These are phyloP conservation scores for Philantomba maxwellii DNA, from an alignment of 2,113 vertebrate species.

Conservation along the genomic window DNA sequence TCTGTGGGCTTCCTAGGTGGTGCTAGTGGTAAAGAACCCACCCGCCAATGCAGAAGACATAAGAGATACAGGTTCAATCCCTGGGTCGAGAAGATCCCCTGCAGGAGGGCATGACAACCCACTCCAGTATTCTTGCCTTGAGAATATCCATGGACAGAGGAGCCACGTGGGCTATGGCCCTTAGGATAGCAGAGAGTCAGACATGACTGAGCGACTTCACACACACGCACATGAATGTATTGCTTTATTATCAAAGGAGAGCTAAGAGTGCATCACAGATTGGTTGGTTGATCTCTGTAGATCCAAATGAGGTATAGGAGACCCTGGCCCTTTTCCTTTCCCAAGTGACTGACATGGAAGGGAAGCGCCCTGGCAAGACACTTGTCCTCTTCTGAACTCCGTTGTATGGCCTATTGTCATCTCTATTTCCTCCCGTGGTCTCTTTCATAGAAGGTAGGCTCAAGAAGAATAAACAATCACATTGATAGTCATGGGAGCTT, in stretches of 20 bases:
- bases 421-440: not conserved
- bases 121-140: not conserved
- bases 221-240: not conserved
- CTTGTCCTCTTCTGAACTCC: not conserved
- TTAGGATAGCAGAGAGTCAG: not conserved
- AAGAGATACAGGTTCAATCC: not conserved
- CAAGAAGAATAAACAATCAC: not conserved
- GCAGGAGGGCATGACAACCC: not conserved
- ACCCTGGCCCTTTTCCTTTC: not conserved
- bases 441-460: not conserved
- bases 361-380: no score
- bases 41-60: not conserved
- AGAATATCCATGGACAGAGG: not conserved
- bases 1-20: not conserved
- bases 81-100: not conserved
- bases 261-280: no score
- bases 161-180: not conserved
- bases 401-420: not conserved
- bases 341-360: no score
- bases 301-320: not conserved
- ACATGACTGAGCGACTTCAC: fast-evolving
- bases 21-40: not conserved
- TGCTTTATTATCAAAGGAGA: not conserved
- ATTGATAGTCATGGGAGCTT: not conserved
- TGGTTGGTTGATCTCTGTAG: not conserved